Conservation (phyloP, 2,113 vertebrate species). For the Caretta caretta region DNA sequence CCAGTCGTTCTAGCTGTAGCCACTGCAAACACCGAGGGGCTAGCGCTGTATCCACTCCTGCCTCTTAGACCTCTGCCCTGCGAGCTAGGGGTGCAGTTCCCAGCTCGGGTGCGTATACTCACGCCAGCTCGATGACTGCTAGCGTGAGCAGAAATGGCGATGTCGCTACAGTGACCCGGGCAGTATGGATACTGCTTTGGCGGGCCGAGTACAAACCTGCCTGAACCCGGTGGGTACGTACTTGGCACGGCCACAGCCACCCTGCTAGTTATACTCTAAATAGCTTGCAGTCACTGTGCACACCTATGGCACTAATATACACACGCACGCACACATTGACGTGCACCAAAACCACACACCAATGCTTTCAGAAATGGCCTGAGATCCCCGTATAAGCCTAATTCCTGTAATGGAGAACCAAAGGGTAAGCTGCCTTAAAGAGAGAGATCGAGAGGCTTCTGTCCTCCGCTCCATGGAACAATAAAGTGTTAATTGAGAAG, state of each 20-base stretch:
- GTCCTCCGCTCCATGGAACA: neutral
- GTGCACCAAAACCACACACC: neutral
- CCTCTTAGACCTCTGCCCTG: neutral
- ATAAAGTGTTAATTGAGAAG: neutral
- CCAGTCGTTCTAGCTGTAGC: neutral
- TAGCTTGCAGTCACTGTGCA: neutral
- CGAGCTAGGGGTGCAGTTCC: neutral
- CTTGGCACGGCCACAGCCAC: neutral
- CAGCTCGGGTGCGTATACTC: neutral
- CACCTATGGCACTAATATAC: neutral
- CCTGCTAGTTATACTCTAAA: neutral
- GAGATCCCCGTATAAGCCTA: accelerated
- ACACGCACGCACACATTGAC: accelerated
- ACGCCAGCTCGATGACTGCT: neutral
- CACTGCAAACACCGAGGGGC: accelerated
- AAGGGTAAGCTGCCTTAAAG: neutral
- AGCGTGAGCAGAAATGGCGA: neutral
- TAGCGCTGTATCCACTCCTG: neutral
- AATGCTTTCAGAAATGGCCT: neutral
- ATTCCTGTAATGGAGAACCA: neutral
- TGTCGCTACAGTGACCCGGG: neutral
- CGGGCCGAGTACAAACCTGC: neutral
- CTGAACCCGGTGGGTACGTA: neutral
- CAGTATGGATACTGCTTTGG: neutral
- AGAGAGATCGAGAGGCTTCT: neutral